Evolutionary conservation across 2,888 invertebrate species (phyloP).

Genomic region (Nineta flava): DNA sequence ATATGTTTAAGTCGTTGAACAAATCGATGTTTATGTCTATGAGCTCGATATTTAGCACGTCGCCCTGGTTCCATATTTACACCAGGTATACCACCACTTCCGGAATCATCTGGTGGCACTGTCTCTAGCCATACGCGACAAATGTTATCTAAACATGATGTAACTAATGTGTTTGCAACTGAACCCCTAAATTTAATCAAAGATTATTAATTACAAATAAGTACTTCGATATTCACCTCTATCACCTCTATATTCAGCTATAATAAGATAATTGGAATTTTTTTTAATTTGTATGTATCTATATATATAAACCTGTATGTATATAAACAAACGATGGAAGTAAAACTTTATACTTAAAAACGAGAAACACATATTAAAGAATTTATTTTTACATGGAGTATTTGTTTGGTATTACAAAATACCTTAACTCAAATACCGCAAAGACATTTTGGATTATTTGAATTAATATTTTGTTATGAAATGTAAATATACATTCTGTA

Average conservation of each 20-base stretch:
- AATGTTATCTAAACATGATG: constrained; percentile 96
- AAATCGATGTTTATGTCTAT: constrained; percentile 88
- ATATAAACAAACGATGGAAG: no score
- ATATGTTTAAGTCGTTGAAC: constrained; percentile 94
- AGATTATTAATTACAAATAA: background rate
- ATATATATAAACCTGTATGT: no score
- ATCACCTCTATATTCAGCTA: background rate
- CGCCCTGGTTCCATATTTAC: constrained; percentile 48
- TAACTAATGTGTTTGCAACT: constrained; percentile 94
- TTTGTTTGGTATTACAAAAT: no score
- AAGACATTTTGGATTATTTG: background rate
- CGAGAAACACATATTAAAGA: no score
- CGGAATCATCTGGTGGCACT: constrained; percentile 74
- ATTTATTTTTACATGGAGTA: no score
- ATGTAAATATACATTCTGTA: background rate
- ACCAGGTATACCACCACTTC: constrained; percentile 51
- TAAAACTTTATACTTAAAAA: no score
- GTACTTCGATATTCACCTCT: background rate
- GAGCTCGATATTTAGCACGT: constrained; percentile 65
- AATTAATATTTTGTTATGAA: no score
- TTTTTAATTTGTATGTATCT: background rate
- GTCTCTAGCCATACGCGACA: constrained; percentile 99
- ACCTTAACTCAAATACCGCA: no score
- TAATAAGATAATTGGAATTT: background rate
- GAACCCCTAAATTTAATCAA: constrained; percentile 52